A percentile compares a stretch with the other conserved stretches of the same genome.
These are phyloP conservation scores for Brotula barbata DNA, from an alignment of 2,797 vertebrate species.

Conservation along the genomic window DNA sequence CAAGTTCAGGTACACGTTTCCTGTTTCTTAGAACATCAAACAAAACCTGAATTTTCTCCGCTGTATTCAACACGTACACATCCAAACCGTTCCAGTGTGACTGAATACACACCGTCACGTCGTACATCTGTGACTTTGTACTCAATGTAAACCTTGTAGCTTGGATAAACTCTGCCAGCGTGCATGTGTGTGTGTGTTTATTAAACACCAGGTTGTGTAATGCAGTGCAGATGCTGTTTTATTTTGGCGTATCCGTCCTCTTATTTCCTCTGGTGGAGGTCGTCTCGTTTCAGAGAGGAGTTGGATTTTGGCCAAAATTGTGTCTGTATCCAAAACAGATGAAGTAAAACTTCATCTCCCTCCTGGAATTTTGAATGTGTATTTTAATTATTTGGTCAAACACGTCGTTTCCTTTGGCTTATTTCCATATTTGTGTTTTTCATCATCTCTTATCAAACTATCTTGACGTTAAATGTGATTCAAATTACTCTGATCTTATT, in stretches of 20 bases:
- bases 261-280: too few species aligned
- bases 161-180: constrained; percentile 28
- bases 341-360: too few species aligned
- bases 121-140: constrained; percentile 9
- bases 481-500: not conserved
- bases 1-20: too few species aligned
- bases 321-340: too few species aligned
- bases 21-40: too few species aligned
- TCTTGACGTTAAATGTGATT: not conserved
- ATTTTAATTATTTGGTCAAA: too few species aligned
- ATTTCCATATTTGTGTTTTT: not conserved
- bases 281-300: too few species aligned
- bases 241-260: too few species aligned
- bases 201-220: constrained; percentile 38
- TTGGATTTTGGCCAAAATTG: too few species aligned
- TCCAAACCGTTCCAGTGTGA: constrained; percentile 9
- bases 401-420: constrained; percentile 5
- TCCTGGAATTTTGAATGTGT: too few species aligned
- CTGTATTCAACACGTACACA: too few species aligned
- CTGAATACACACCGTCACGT: constrained; percentile 23
- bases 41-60: too few species aligned
- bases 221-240: constrained; percentile 21
- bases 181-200: constrained; percentile 33
- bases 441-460: not conserved
- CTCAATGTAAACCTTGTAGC: constrained; percentile 6